Conservation (phyloP, 2,797 vertebrate genomes). For the Acanthornis magna region DNA sequence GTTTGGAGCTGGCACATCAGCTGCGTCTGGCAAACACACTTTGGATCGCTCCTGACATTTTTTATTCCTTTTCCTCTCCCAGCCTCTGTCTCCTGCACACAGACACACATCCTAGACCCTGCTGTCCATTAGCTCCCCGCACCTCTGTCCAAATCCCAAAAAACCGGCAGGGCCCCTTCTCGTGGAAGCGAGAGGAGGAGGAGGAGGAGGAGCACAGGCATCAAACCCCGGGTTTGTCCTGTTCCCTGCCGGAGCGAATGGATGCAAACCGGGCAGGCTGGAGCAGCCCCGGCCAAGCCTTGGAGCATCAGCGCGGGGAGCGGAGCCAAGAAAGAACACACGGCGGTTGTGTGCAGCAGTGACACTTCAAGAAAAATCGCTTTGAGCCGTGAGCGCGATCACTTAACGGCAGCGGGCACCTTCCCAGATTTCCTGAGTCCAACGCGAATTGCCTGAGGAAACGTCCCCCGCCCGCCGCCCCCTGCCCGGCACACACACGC, state of each 20-base stretch:
- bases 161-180: background rate
- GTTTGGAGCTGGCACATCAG: background rate
- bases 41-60: background rate
- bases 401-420: conserved; percentile 60
- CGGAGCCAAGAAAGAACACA: conserved; percentile 70
- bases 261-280: conserved; percentile 10
- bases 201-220: background rate
- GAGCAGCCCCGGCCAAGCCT: background rate
- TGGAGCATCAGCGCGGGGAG: conserved; percentile 13
- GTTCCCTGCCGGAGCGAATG: background rate
- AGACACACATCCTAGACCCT: background rate
- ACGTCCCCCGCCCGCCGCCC: background rate
- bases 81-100: background rate
- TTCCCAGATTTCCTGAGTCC: conserved; percentile 65
- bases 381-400: conserved; percentile 61
- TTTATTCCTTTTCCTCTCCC: background rate
- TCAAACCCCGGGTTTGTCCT: background rate
- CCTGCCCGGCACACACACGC: background rate
- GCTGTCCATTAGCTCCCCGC: background rate
- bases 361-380: conserved; percentile 76
- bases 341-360: conserved; percentile 61
- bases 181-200: background rate
- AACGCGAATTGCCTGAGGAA: conserved; percentile 64
- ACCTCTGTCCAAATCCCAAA: background rate
- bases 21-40: background rate